Evolutionary conservation across 1,140 invertebrate species (phyloP).

Genomic region (Megathymus violae): DNA sequence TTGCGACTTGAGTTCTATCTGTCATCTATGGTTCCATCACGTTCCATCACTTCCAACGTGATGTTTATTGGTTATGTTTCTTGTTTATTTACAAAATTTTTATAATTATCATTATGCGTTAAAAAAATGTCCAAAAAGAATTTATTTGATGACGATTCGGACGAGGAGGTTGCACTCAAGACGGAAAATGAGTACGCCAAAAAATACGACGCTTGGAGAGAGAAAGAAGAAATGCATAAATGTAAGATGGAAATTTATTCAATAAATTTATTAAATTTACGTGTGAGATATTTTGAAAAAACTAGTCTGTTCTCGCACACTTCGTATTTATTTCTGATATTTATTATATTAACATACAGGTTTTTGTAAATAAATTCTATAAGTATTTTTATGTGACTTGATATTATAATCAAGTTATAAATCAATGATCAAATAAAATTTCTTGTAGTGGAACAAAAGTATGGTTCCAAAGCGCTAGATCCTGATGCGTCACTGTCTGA

Average conservation of each 20-base stretch:
- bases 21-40: no score
- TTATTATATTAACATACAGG: no score
- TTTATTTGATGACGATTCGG: constrained; percentile 73
- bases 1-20: no score
- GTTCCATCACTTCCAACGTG: no score
- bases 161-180: constrained; percentile 84
- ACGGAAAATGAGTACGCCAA: constrained; percentile 92
- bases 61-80: constrained; percentile 21
- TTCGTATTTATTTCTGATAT: no score
- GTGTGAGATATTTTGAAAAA: no score
- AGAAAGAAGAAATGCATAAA: constrained; percentile 94
- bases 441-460: constrained; percentile 75
- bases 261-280: constrained; percentile 13
- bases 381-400: no score
- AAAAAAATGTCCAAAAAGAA: constrained; percentile 64
- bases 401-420: no score
- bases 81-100: constrained; percentile 36
- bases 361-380: no score
- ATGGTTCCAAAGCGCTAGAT: constrained; percentile 60
- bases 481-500: constrained; percentile 51
- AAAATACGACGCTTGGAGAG: constrained; percentile 91
- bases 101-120: constrained; percentile 19
- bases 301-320: no score
- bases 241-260: constrained; percentile 83
- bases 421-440: constrained; percentile 17